Evolutionary conservation across 2,113 vertebrate genomes (phyloP).

Genomic region (Misgurnus mizolepis): DNA sequence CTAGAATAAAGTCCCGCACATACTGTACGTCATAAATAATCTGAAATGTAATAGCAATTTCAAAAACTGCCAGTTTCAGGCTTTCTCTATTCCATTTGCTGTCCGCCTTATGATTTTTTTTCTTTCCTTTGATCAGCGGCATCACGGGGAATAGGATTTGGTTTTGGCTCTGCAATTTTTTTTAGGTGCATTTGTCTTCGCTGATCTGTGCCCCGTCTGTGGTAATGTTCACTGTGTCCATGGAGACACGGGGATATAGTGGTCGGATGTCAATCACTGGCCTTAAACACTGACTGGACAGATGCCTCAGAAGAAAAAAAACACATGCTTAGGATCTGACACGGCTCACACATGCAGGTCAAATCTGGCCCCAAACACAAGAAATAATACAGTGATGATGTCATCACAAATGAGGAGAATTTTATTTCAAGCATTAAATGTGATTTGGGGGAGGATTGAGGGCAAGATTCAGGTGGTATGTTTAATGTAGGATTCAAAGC

Average conservation of each 20-base stretch:
- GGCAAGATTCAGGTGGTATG: background rate
- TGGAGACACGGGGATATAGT: conserved; percentile 38
- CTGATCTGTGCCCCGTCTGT: conserved; percentile 56
- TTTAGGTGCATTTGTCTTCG: conserved; percentile 61
- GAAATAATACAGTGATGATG: background rate
- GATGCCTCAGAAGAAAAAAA: conserved; percentile 18
- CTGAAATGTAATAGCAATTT: background rate
- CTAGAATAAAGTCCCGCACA: background rate
- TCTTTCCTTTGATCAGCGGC: conserved; percentile 61
- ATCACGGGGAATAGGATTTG: conserved; percentile 59
- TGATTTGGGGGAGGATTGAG: too few species aligned
- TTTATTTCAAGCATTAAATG: background rate
- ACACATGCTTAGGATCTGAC: conserved; percentile 23
- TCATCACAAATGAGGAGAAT: background rate
- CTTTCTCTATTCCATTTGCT: background rate
- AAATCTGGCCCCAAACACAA: conserved; percentile 24
- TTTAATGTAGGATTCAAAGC: too few species aligned
- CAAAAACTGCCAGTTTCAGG: background rate
- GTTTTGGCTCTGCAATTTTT: conserved; percentile 57
- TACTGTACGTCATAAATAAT: background rate
- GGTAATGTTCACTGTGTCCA: conserved; percentile 49
- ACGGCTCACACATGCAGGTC: conserved; percentile 47
- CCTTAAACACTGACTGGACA: conserved; percentile 31
- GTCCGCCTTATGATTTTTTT: background rate
- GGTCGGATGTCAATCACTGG: conserved; percentile 1